Base-by-base conservation (phyloP, 2,797 vertebrate genomes). In the Epinephelus awoara region DNA sequence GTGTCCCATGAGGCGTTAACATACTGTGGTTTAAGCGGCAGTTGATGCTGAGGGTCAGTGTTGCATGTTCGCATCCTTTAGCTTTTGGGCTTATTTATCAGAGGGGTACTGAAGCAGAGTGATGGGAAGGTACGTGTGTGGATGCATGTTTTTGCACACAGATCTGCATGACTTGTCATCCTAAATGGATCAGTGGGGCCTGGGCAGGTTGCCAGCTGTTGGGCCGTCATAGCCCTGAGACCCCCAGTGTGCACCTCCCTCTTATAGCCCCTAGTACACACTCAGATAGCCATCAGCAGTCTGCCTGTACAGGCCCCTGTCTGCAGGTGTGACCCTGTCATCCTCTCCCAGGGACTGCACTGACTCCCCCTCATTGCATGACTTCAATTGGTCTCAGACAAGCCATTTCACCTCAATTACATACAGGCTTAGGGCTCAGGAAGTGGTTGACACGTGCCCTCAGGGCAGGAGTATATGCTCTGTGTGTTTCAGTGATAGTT, bases 301-400 rank as follows among this genome's bases (percentile, higher is more conserved):
- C 78, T 84, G 82, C 67, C 69, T 79, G 67, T 67, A 68, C 75
- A 82, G 69, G 80, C 73, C 69, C 50, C 59, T 75, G 54, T 73
- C 65, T 87, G 76, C 75, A 90, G 87, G 85, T 65, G 79, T 84
- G 86, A 92, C 80, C 80, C 72, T 79, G 72, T 82, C 70, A 64
- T 84, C 77, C 80, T 76, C 78, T 86, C 65, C 49, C 19, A 49
- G 77, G 65, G 75, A 87, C 72, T 83, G 67, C 70, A 50, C n/a
- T 46, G n/a, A 10, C 72, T 65, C 62, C 62, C 40, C 70, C 59
- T 75, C 72, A 18, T 75, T 80, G 72, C 59, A 54, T 59, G 66
- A 65, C 82, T 88, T 86, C 82, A 89, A 6, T 83, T 85, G 77
- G 62, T 89, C 77, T 86, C 77, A 84, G 88, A 82, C 73, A 57